These are phyloP conservation scores for Vulpes vulpes DNA, from an alignment of 2,113 vertebrate genomes.

Conservation along the genomic window DNA sequence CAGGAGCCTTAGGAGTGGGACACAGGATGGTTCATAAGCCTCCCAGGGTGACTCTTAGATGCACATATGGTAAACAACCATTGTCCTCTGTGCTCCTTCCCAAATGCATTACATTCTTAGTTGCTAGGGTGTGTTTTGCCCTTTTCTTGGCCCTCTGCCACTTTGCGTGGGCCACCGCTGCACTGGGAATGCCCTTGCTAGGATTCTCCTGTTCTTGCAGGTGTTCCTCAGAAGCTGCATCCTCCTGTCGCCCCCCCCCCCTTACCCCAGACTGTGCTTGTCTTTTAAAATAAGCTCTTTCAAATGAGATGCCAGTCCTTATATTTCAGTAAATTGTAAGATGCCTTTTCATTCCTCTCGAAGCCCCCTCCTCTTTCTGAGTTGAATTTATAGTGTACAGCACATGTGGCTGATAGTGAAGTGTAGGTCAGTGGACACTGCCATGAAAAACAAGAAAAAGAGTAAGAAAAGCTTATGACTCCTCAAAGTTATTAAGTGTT, in stretches of 20 bases:
- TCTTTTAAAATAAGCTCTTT: constrained; percentile 47
- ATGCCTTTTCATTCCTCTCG: background rate
- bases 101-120: background rate
- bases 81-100: background rate
- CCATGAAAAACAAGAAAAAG: background rate
- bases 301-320: background rate
- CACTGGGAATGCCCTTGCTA: background rate
- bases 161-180: background rate
- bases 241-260: too few relatives aligned
- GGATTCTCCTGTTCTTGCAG: background rate
- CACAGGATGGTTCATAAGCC: too few relatives aligned
- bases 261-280: background rate
- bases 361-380: background rate
- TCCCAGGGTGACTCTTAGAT: background rate
- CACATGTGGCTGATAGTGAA: background rate
- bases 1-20: background rate
- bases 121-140: background rate
- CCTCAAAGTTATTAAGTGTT: background rate
- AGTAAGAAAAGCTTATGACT: background rate
- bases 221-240: background rate
- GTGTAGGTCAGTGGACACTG: background rate
- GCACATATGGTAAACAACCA: fast-evolving
- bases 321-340: background rate
- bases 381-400: background rate
- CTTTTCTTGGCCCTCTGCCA: background rate